A percentile compares a stretch with the other conserved stretches of the same genome.
Conservation (phyloP, 1,140 invertebrate species). For the Dinothrombium tinctorium region DNA sequence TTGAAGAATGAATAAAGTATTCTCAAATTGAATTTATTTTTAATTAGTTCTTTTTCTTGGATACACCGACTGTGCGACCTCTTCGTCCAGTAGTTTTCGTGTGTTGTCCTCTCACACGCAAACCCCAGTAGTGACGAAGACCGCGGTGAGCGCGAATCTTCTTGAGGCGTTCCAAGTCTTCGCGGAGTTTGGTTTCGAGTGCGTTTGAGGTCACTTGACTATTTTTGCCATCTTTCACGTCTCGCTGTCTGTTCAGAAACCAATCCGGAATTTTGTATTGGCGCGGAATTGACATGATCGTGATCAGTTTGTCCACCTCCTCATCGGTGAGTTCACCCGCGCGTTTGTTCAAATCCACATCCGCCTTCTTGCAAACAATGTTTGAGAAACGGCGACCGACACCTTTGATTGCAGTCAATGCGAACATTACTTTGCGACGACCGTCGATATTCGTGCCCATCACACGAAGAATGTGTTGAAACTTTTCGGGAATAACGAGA, state of each 20-base stretch:
- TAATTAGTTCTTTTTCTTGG: conserved; percentile 67
- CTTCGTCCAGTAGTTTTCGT: conserved; percentile 93
- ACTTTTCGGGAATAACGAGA: conserved; percentile 90
- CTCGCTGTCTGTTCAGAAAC: conserved; percentile 98
- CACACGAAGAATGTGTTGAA: conserved; percentile 99
- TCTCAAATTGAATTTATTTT: too few species aligned
- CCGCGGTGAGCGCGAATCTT: conserved; percentile 72
- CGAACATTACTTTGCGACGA: conserved; percentile 89
- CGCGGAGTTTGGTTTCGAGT: conserved; percentile 91
- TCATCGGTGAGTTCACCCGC: conserved; percentile 96
- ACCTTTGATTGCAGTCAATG: conserved; percentile 95
- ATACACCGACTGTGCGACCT: conserved; percentile 96
- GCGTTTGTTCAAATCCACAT: conserved; percentile 85
- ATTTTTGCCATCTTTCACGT: conserved; percentile 96
- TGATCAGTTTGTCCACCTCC: conserved; percentile 94
- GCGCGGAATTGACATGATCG: conserved; percentile 86
- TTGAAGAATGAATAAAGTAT: too few species aligned
- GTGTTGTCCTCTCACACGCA: conserved; percentile 91
- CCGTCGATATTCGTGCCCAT: conserved; percentile 99
- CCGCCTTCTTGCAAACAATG: conserved; percentile 90
- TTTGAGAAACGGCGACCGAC: conserved; percentile 88
- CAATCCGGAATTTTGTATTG: conserved; percentile 99
- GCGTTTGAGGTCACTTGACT: conserved; percentile 74
- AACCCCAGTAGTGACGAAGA: conserved; percentile 90
- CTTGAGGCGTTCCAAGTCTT: conserved; percentile 88